A percentile compares a stretch with the other conserved stretches of the same genome.
Conservation (phyloP, 1,140 invertebrate species). For the Platyscapa corneri region DNA sequence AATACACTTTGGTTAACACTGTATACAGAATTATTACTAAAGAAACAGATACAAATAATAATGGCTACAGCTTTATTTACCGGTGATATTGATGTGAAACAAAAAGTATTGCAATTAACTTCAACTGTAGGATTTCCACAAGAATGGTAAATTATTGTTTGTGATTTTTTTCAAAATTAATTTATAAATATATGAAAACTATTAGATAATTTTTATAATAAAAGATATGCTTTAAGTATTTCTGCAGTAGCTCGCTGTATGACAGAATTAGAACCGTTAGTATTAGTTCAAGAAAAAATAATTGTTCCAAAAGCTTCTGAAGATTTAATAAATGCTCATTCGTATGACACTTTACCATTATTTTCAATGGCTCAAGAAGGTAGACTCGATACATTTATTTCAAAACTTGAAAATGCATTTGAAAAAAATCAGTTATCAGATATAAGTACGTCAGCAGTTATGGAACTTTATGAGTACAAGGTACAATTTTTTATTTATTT, state of each 20-base stretch:
- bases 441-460: conserved; percentile 78
- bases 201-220: neutral
- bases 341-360: conserved; percentile 62
- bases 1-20: conserved; percentile 72
- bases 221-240: conserved; percentile 59
- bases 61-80: conserved; percentile 74
- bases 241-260: conserved; percentile 69
- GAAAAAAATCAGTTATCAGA: conserved; percentile 73
- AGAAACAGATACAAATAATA: conserved; percentile 74
- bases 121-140: conserved; percentile 70
- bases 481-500: conserved; percentile 54
- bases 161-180: neutral
- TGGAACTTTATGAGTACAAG: conserved; percentile 84
- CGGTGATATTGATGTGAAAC: conserved; percentile 71
- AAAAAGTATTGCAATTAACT: conserved; percentile 72
- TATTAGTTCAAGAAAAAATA: conserved; percentile 63
- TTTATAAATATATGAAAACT: neutral
- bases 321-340: conserved; percentile 38
- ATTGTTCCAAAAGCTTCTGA: conserved; percentile 54
- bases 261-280: conserved; percentile 71
- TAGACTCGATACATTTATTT: conserved; percentile 74
- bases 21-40: conserved; percentile 70
- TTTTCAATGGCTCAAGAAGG: conserved; percentile 73
- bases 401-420: conserved; percentile 69
- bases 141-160: conserved; percentile 62